These are phyloP conservation scores for Eilema depressum DNA, from an alignment of 2,888 invertebrate genomes.

Conservation along the genomic window DNA sequence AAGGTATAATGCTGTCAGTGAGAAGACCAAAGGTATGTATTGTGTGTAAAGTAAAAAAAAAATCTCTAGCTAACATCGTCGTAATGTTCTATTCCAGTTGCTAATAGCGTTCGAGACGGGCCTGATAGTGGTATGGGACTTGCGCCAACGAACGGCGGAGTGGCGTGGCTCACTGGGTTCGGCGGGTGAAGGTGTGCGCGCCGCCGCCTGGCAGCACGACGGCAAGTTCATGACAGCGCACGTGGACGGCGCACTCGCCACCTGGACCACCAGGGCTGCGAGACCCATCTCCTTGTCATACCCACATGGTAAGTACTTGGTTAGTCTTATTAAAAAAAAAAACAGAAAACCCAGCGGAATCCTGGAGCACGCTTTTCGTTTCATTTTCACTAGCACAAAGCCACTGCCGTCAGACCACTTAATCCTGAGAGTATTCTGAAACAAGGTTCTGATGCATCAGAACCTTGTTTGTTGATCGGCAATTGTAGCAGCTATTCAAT, in stretches of 20 bases:
- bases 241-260: slow-evolving; percentile 97
- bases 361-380: too few relatives aligned
- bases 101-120: slow-evolving; percentile 98
- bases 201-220: slow-evolving; percentile 98
- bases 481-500: too few relatives aligned
- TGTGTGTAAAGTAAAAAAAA: too few relatives aligned
- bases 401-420: too few relatives aligned
- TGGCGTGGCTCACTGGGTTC: slow-evolving; percentile 93
- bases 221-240: slow-evolving; percentile 99
- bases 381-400: too few relatives aligned
- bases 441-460: too few relatives aligned
- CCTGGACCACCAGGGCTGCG: slow-evolving; percentile 94
- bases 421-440: too few relatives aligned
- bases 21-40: too few relatives aligned
- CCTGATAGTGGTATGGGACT: slow-evolving; percentile 98
- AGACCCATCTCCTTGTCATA: slow-evolving; percentile 94
- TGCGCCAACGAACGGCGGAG: slow-evolving; percentile 94
- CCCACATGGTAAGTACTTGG: slow-evolving; percentile 94
- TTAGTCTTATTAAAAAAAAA: too few relatives aligned
- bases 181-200: slow-evolving; percentile 94
- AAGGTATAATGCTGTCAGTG: too few relatives aligned
- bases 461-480: too few relatives aligned
- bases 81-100: slow-evolving; percentile 87
- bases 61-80: background rate
- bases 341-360: background rate